Evolutionary conservation across 2,888 invertebrate genomes (phyloP).

Genomic region (Acleris laterana): DNA sequence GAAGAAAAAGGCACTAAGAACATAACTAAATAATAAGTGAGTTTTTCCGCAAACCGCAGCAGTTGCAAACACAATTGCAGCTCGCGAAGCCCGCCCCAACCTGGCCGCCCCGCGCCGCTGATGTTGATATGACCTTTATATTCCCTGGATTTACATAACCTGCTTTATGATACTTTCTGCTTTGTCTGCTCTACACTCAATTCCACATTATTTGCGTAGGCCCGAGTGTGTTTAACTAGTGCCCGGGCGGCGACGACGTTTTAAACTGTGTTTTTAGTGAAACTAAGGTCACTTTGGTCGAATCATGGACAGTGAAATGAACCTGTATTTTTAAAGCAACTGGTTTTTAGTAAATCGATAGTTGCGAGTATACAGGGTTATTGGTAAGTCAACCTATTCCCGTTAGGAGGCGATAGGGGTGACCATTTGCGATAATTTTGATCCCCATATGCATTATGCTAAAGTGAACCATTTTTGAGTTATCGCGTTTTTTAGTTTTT

Average conservation of each 20-base stretch:
- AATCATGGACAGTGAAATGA: not conserved
- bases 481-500: too few relatives aligned
- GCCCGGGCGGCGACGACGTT: not conserved
- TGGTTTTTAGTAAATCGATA: too few relatives aligned
- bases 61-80: not conserved
- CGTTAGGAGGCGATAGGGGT: too few relatives aligned
- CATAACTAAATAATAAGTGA: too few relatives aligned
- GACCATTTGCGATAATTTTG: too few relatives aligned
- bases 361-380: too few relatives aligned
- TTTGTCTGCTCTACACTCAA: constrained; percentile 31
- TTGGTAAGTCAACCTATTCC: too few relatives aligned
- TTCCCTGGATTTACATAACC: constrained; percentile 71
- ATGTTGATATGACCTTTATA: constrained; percentile 70
- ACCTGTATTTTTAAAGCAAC: too few relatives aligned
- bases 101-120: constrained; percentile 61
- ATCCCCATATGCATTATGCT: too few relatives aligned
- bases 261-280: not conserved
- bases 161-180: constrained; percentile 53
- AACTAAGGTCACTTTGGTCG: too few relatives aligned
- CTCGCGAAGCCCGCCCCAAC: constrained; percentile 52
- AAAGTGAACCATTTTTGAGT: too few relatives aligned
- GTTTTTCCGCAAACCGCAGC: too few relatives aligned
- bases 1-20: not conserved
- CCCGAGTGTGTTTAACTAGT: constrained; percentile 18
- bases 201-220: constrained; percentile 28